Evolutionary conservation across 2,113 vertebrate species (phyloP), one percentile per base, ranked within the genome.

Genomic region (Chaetodon trifascialis): DNA sequence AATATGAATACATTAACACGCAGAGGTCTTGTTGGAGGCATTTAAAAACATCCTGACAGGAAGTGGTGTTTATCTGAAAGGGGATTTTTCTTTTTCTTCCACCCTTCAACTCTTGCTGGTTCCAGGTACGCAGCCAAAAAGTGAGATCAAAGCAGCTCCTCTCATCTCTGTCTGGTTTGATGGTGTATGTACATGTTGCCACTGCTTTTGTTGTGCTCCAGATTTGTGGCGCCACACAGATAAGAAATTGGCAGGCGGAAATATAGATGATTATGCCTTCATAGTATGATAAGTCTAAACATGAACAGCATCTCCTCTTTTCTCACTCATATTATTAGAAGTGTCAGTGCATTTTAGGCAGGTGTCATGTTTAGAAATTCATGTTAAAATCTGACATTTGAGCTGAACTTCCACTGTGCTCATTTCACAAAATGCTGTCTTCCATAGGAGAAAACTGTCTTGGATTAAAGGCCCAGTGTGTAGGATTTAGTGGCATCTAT

Each of bases 131-230:
- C 75, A 84, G 87, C 85, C 87, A 90, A 76, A 86, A 88, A 82
- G 59, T 65, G n/a, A 89, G 84, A 90, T 90, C 85, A 91, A 89
- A 89, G 88, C 69, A 21, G 60, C 55, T 60, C 44, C 56, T 85
- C 84, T 93, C 85, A 83, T 90, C 80, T 82, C 60, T 16, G 79
- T 55, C 62, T 76, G 85, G 49, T 87, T 80, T 88, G 91, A 89
- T 91, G 86, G 73, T 84, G 79, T 68, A 77, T 68, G 79, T 88
- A 72, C 80, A 63, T 19, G 67, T 76, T 75, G 78, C 85, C 69
- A 15, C 54, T 47, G 72, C 84, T 86, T 91, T 91, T 86, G 87
- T 92, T 85, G 87, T 80, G 64, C 75, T 88, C 83, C 76, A 88
- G 73, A 88, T 89, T 77, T 83, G 80, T 85, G 83, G 83, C 38